Conservation (phyloP, 2,888 invertebrate genomes). For the Luperina nickerlii region DNA sequence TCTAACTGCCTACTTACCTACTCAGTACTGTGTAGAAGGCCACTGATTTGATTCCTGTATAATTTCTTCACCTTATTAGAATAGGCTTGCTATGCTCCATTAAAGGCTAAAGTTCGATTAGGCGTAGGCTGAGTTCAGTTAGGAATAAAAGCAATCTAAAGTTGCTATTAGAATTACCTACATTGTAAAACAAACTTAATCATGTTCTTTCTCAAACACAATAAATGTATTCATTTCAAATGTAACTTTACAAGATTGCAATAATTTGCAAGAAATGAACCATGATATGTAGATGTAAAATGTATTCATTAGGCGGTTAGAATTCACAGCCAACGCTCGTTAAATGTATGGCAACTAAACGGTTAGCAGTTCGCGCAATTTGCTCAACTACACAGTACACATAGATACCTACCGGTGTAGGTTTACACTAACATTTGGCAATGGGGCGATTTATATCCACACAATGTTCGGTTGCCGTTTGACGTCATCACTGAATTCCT, state of each 20-base stretch:
- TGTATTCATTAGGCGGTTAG: slow-evolving; percentile 27
- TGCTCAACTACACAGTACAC: slow-evolving; percentile 42
- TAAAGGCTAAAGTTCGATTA: slow-evolving; percentile 46
- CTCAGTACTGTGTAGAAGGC: slow-evolving; percentile 11
- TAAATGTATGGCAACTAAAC: slow-evolving; percentile 59
- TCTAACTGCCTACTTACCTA: slow-evolving; percentile 16
- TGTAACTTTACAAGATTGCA: slow-evolving; percentile 1
- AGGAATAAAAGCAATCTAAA: slow-evolving; percentile 17
- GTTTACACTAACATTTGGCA: slow-evolving; percentile 69
- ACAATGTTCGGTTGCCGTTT: slow-evolving; percentile 65
- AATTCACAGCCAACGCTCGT: slow-evolving; percentile 46
- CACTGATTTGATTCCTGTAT: slow-evolving; percentile 44
- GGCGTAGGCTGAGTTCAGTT: slow-evolving; percentile 15
- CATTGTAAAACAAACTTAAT: slow-evolving; percentile 15
- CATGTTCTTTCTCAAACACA: slow-evolving; percentile 3
- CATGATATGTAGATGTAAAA: slow-evolving; percentile 13
- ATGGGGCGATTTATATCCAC: slow-evolving; percentile 65
- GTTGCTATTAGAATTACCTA: slow-evolving; percentile 11
- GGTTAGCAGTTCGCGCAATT: slow-evolving; percentile 50
- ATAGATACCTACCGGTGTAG: slow-evolving; percentile 59
- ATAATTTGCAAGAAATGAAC: slow-evolving; percentile 13
- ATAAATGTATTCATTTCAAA: slow-evolving; percentile 3
- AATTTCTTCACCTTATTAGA: slow-evolving; percentile 36
- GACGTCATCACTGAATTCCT: slow-evolving; percentile 68
- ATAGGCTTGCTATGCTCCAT: slow-evolving; percentile 45